Base-by-base conservation (phyloP, 2,797 vertebrate genomes). In the Anniella stebbinsi region DNA sequence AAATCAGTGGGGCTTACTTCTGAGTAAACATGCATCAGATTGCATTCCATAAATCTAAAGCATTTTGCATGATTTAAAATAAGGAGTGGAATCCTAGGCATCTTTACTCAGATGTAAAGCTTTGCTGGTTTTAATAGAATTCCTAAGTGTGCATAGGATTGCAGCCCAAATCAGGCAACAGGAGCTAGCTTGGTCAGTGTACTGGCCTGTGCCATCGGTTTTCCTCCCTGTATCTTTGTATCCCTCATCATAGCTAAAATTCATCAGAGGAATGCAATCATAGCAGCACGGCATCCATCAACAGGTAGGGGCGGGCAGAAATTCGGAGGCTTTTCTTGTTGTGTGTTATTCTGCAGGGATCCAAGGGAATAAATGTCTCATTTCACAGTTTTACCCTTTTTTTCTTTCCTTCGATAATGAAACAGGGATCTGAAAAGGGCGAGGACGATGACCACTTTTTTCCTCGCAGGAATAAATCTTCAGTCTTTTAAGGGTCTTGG, bases 331-430 rank as follows among this genome's bases (percentile, higher is more conserved):
- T 60, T 91, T 88, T 87, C 3, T 45, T 45, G 45, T 80, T n/a
- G 60, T 63, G 13, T 48, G 17, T 48, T 78, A 63, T 84, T 91
- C 86, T 8, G 4, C 54, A 87, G 88, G 94, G 83, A 88, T 90
- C 87, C 4, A 54, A 12, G 89, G 88, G 92, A 94, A 92, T 88
- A 88, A n/a, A 90, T 89, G 90, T 87, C 88, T 93, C 92, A 72
- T 21, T 82, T 67, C 87, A 81, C 45, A 81, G 80, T 66, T 94
- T 94, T 91, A 70, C 63, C 73, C 45, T 70, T 51, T 78, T 91
- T 72, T 90, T 83, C 87, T 83, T 80, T 84, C 88, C 76, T 54
- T 77, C 78, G 85, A 51, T 63, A 86, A 81, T 82, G 45, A 94
- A 92, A 80, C 25, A 84, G 80, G 90, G 92, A 87, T 77, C 89